Evolutionary conservation across 2,888 invertebrate species (phyloP), one percentile per base, ranked within the genome.

Genomic region (Caenorhabditis japonica): DNA sequence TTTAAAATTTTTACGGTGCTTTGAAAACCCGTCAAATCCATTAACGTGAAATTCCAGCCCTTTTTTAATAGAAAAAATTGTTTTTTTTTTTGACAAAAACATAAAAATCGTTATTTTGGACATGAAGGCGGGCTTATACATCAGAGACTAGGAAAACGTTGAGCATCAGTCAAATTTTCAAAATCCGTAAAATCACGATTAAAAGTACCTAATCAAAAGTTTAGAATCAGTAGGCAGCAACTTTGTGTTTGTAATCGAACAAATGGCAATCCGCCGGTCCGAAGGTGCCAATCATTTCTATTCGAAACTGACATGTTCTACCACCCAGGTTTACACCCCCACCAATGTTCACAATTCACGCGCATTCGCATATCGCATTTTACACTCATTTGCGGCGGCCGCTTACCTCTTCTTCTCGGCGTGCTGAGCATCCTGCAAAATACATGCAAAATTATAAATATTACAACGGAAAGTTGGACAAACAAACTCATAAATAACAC

Each of bases 251-350:
- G 30, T 66, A 66, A 66, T 51, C 51, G 49, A 66, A 66, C 66
- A 66, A 66, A 56, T 66, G 62, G 39, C 62, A 23, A 39, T 30
- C 44, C 25, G 1, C 51, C 17, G 25, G 23, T 19, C 23, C 13
- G 13, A 43, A 66, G 56, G 66, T 66, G 66, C 56, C 66, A 66
- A 66, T 66, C 66, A 66, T n/a, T n/a, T n/a, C n/a, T n/a, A n/a
- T 66, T 56, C 25, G 19, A 41, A 47, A 64, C 55, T 66, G 66
- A 66, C 66, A 66, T 64, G 55, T 64, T 47, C 51, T n/a, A n/a
- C n/a, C n/a, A n/a, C n/a, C n/a, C n/a, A n/a, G 51, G 36, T 51
- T 51, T 66, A 66, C 66, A 66, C 66, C 27, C n/a, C n/a, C 12
- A 17, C 36, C 49, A 41, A 47, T 66, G 49, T 21, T 46, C 36